Conservation (phyloP, 2,888 invertebrate genomes). For the Sesia bembeciformis region DNA sequence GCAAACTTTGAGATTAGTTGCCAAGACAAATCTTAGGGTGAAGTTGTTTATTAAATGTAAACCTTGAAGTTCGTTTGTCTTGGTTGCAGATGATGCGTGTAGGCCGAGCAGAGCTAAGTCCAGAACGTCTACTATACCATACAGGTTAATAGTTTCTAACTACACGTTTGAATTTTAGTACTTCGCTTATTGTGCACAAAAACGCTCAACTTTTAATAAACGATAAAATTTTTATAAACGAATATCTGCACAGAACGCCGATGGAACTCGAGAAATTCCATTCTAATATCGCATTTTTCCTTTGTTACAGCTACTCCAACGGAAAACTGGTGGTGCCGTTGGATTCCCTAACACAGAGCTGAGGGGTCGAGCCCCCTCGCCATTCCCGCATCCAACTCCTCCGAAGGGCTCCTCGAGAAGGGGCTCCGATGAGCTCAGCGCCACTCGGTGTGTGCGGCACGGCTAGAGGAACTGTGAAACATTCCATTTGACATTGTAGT, state of each 20-base stretch:
- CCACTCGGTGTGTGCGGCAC: background rate
- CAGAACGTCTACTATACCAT: conserved; percentile 69
- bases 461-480: conserved; percentile 9
- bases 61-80: conserved; percentile 23
- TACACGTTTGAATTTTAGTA: background rate
- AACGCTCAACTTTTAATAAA: background rate
- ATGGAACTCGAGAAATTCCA: conserved; percentile 7
- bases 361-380: conserved; percentile 54
- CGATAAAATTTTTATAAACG: conserved; percentile 1
- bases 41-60: background rate
- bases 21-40: conserved; percentile 14
- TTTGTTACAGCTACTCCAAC: conserved; percentile 72
- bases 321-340: conserved; percentile 75
- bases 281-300: conserved; percentile 21
- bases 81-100: conserved; percentile 72
- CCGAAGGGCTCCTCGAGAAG: conserved; percentile 46
- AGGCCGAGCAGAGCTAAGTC: conserved; percentile 73
- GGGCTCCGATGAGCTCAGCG: conserved; percentile 1
- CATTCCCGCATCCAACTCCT: conserved; percentile 57
- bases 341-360: conserved; percentile 73
- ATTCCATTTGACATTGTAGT: conserved; percentile 21
- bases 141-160: conserved; percentile 54
- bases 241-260: background rate
- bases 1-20: conserved; percentile 41
- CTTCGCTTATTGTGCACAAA: background rate